Base-by-base conservation (phyloP, 2,888 invertebrate species). In the Lasioglossum calceatum region DNA sequence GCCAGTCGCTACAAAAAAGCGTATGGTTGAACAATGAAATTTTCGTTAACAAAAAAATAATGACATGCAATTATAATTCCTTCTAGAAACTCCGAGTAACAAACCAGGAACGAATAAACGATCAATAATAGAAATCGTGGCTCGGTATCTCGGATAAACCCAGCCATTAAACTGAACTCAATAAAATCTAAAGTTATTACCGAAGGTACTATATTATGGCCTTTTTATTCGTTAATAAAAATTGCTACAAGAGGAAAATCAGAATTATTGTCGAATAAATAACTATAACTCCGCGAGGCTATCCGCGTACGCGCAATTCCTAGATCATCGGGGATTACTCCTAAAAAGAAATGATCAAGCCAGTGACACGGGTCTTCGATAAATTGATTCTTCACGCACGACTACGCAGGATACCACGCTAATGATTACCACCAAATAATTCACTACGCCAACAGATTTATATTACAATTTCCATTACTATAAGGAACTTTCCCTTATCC, bases 321-420 rank as follows among this genome's bases (percentile, higher is more conserved):
- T 85, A 44, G 75, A 75, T 79, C 58, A 79, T 78, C 42, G 42
- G 36, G 27, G 36, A 64, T 77, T 73, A 44, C 16, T 12, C 44
- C 16, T 54, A 36, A 70, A 71, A 61, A 72, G 44, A 36, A 50
- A 32, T 32, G 44, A 58, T 83, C 50, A 23, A 32, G 70, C 27
- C 42, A 70, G 74, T 76, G 82, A 81, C 72, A 16, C 47, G 44
- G 70, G 61, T 47, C 70, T 85, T 58, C 67, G 73, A 36, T 84
- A 85, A 85, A 85, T 79, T 79, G 85, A 85, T 85, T 84, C 85
- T 85, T 75, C 85, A 85, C 74, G 79, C 79, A 79, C 79, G 85
- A 75, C 85, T 85, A 61, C 79, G 54, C 85, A 44, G 32, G 61
- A 54, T 64, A 50, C 70, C 78, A 58, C 70, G 70, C 58, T 84